Evolutionary conservation across 2,113 vertebrate genomes (phyloP).

Genomic region (Syngnathoides biaculeatus): DNA sequence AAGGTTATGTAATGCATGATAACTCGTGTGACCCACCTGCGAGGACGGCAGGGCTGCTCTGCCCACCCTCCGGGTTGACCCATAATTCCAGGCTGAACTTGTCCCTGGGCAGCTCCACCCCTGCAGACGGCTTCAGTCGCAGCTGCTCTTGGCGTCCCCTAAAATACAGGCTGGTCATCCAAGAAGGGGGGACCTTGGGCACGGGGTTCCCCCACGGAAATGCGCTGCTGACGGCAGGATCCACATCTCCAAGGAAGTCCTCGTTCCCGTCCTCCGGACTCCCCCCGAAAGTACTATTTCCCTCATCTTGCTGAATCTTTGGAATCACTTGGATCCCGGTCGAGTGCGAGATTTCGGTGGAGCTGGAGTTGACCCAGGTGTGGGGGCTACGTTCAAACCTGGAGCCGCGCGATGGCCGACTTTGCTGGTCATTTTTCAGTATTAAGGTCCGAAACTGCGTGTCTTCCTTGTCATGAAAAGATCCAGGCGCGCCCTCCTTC

Average conservation of each 20-base stretch:
- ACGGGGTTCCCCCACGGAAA: slow-evolving; percentile 49
- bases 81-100: slow-evolving; percentile 88
- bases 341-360: slow-evolving; percentile 27
- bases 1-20: not conserved
- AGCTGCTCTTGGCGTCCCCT: slow-evolving; percentile 80
- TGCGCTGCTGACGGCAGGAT: slow-evolving; percentile 12
- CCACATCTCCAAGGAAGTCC: slow-evolving; percentile 63
- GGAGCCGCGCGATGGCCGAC: not conserved
- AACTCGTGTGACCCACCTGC: slow-evolving; percentile 84
- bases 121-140: slow-evolving; percentile 70
- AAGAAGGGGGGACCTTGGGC: slow-evolving; percentile 49
- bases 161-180: slow-evolving; percentile 83
- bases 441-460: not conserved
- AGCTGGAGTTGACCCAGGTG: slow-evolving; percentile 40
- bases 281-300: slow-evolving; percentile 19
- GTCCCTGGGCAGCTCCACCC: slow-evolving; percentile 75
- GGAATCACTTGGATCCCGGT: slow-evolving; percentile 10
- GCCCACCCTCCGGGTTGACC: slow-evolving; percentile 90
- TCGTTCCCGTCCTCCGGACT: slow-evolving; percentile 24
- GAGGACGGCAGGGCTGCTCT: slow-evolving; percentile 86
- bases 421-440: slow-evolving; percentile 3
- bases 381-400: slow-evolving; percentile 54
- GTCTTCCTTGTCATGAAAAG: not conserved
- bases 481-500: too few species aligned
- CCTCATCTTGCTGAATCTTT: slow-evolving; percentile 14